These are phyloP conservation scores for Asbolus verrucosus DNA, from an alignment of 1,140 invertebrate species.

Conservation along the genomic window DNA sequence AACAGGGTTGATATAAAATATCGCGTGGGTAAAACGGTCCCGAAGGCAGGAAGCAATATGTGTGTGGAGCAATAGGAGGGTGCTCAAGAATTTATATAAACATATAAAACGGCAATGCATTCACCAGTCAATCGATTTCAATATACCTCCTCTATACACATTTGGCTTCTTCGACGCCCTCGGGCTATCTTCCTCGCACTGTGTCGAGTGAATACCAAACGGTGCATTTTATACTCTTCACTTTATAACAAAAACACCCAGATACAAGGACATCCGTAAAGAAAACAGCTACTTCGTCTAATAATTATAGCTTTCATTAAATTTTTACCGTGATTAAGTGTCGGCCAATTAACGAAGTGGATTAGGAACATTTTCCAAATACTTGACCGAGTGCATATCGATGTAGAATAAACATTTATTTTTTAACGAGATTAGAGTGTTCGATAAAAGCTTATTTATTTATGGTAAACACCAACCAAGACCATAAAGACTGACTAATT, in stretches of 20 bases:
- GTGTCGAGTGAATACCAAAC: constrained; percentile 39
- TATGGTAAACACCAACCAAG: no score
- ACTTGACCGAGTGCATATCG: no score
- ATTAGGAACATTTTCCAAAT: constrained; percentile 10
- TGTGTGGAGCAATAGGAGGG: constrained; percentile 51
- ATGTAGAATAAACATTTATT: no score
- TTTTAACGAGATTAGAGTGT: no score
- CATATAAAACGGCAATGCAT: constrained; percentile 54
- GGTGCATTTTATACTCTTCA: constrained; percentile 13
- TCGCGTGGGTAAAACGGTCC: constrained; percentile 47
- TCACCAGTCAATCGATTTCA: constrained; percentile 55
- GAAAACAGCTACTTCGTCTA: no score
- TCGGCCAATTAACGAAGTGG: constrained; percentile 15
- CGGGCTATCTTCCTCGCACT: constrained; percentile 35
- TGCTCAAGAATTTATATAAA: constrained; percentile 55
- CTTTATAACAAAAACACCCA: neutral
- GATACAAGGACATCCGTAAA: constrained; percentile 13
- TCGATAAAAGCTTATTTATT: no score
- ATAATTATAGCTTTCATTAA: no score
- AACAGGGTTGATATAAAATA: constrained; percentile 47
- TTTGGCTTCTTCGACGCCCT: constrained; percentile 51
- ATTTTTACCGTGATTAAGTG: no score
- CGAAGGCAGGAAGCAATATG: constrained; percentile 51
- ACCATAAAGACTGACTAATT: neutral
- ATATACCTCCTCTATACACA: constrained; percentile 50